Percentiles rank a stretch among this genome's conserved stretches.
phyloP scores from a whole-genome alignment of 2,888 invertebrate genomes.

The Macroteleia sp. region DNA sequence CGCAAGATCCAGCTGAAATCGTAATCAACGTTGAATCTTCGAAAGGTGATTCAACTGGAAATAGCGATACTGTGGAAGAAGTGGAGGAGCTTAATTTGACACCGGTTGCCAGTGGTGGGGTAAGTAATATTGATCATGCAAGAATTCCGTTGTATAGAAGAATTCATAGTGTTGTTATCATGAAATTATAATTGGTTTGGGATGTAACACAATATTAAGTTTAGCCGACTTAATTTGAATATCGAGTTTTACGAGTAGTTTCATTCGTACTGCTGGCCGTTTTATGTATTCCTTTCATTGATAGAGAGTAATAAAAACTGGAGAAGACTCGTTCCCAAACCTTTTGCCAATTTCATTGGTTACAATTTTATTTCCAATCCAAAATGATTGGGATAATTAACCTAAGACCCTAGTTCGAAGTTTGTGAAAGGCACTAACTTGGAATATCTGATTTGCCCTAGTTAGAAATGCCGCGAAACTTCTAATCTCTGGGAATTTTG shows the following conservation, averaged over 20 bases:
- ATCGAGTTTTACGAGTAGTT: slow-evolving; percentile 31
- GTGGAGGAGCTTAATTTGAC: slow-evolving; percentile 45
- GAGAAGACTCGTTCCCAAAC: slow-evolving; percentile 5
- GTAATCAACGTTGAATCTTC: slow-evolving; percentile 15
- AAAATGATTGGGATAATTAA: slow-evolving; percentile 50
- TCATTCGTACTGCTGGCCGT: too few species aligned
- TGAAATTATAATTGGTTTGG: slow-evolving; percentile 7
- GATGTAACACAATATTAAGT: too few species aligned
- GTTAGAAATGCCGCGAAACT: slow-evolving; percentile 54
- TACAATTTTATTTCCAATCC: slow-evolving; percentile 19
- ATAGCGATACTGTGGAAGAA: slow-evolving; percentile 9
- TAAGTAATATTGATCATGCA: slow-evolving; percentile 9
- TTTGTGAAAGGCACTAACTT: slow-evolving; percentile 51
- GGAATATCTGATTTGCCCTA: slow-evolving; percentile 62
- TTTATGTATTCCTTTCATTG: background rate
- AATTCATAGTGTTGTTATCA: too few species aligned
- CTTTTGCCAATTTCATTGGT: slow-evolving; percentile 18
- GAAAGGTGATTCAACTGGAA: slow-evolving; percentile 16
- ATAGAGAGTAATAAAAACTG: slow-evolving; percentile 4
- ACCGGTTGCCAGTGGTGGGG: slow-evolving; percentile 13
- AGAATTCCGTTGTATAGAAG: too few species aligned
- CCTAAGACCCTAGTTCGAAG: slow-evolving; percentile 43
- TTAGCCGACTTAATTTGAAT: slow-evolving; percentile 1
- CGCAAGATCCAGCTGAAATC: slow-evolving; percentile 63
- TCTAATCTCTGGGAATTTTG: slow-evolving; percentile 38